Base-by-base conservation (phyloP, 2,113 vertebrate species). In the Triplophysa dalaica region DNA sequence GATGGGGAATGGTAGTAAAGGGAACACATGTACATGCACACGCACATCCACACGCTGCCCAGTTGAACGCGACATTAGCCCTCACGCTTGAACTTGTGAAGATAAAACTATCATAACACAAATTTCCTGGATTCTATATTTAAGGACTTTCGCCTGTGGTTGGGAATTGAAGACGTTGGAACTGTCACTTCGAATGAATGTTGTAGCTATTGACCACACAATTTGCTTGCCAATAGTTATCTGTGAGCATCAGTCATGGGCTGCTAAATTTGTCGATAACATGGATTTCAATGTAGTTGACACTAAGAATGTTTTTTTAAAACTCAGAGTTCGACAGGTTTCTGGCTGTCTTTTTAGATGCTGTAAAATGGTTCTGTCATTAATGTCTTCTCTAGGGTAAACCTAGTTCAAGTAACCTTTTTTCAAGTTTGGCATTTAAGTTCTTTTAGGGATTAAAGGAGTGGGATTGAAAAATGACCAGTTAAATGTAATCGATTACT, bases 181-280 rank as follows among this genome's bases (percentile, higher is more conserved):
- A 60, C 56, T 67, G 70, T 60, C 38, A 22, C 52, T 65, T 72
- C 38, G 26, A 22, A 41, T 48, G 16, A 29, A 45, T 26, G 24
- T 43, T 50, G 21, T 48, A 60, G 70, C 33, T 81, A 74, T 81
- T 81, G 62, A 81, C 22, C 22, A 26, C 63, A 38, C 52, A 61
- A 33, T 75, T 72, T 79, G 19, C 43, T 67, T 81, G 38, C 56
- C 43, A 65, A 54, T 69, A 60, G 10, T 52, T 48, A 50, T 69
- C 74, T 26, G 48, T 29, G 19, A 38, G 43, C 74, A 65, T 76
- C 45, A 33, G 74, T 65, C 61, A 76, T 38, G 62, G 61, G 22
- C 45, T 33, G 61, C 24, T 76, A 50, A 64, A 54, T 76, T 76
- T 65, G 62, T 54, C 61, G 43, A 65, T 75, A 21, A 22, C 73